These are phyloP conservation scores for Hemitrygon akajei DNA, from an alignment of 2,797 vertebrate genomes.

Conservation along the genomic window DNA sequence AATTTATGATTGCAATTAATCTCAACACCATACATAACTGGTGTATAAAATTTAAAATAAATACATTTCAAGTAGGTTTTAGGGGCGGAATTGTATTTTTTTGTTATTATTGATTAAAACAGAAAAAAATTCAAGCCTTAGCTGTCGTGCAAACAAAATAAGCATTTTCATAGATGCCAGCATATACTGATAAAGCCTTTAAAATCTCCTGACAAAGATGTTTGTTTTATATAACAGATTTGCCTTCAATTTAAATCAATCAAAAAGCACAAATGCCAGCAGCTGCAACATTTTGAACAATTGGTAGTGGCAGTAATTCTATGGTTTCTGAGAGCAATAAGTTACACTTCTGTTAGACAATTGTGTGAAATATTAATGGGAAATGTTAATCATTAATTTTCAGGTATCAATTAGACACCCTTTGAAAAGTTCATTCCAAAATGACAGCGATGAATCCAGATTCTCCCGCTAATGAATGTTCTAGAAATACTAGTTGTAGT, in stretches of 20 bases:
- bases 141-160: background rate
- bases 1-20: too few species aligned
- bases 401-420: background rate
- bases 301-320: constrained; percentile 5
- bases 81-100: too few species aligned
- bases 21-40: too few species aligned
- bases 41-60: too few species aligned
- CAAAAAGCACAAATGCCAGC: background rate
- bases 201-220: background rate
- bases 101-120: too few species aligned
- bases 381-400: constrained; percentile 20
- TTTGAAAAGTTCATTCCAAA: background rate
- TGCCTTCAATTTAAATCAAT: background rate
- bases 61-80: too few species aligned
- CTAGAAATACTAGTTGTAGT: background rate
- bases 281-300: background rate
- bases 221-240: background rate
- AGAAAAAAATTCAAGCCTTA: background rate
- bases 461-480: background rate
- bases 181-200: background rate
- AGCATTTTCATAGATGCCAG: background rate
- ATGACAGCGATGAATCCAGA: background rate
- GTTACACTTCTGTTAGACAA: background rate
- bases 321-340: background rate
- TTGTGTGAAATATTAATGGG: background rate